Base-by-base conservation (phyloP, 2,888 invertebrate genomes). In the Lepidocyrtoides sp. region DNA sequence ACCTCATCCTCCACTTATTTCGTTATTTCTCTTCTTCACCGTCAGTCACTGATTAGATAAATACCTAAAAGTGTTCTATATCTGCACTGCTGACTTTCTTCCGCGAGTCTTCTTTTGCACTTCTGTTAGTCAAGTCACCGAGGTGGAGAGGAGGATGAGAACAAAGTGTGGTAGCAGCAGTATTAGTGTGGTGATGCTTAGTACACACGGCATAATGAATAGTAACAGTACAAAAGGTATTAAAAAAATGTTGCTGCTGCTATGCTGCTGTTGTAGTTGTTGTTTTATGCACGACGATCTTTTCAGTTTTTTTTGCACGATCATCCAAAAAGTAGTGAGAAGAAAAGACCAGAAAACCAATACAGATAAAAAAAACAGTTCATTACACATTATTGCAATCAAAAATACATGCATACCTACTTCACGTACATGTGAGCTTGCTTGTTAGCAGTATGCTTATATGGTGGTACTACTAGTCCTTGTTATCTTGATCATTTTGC, bases 1-100 rank as follows among this genome's bases (percentile, higher is more conserved):
- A 44, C 72, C 72, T 72, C 23, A 41, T 20, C 10, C 44, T 69
- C 32, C 36, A 8, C 69, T 41, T 20, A 72, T 41, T 63, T 63
- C 14, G 36, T 41, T 20, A 72, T 41, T 63, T 63, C 14, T 29
- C 63, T 63, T 44, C 69, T 36, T 72, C 17, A 72, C n/a, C 72
- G 20, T 41, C 72, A 44, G n/a, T 72, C 23, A 72, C 41, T 41
- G 72, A 72, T 72, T 72, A 72, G 72, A 72, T 44, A 72, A 72
- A 72, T 72, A 17, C 72, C 75, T 75, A 75, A 48, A 75, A 75
- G 41, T 75, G 75, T n/a, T 75, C 75, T 75, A 75, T 75, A 75
- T 75, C 75, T 75, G 26, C 75, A 75, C 75, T 51, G 72, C 72
- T 75, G 51, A 75, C 75, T 48, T 75, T 75, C 75, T 75, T 75